Conservation (phyloP, 2,888 invertebrate genomes). For the Eugnorisma glareosa region DNA sequence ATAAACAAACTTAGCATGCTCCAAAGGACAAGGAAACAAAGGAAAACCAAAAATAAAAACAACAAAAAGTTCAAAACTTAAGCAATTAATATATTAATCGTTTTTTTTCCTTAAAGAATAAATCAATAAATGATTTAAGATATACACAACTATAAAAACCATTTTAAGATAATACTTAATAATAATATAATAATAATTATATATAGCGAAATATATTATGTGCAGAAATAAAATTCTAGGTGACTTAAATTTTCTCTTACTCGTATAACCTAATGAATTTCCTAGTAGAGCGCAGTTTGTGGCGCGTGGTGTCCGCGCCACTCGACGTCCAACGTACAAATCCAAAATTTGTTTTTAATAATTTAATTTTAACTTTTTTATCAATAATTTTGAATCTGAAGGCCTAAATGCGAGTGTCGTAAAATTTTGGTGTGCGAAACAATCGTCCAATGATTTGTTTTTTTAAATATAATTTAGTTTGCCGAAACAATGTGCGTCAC, state of each 20-base stretch:
- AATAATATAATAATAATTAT: constrained; percentile 90
- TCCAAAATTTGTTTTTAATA: constrained; percentile 84
- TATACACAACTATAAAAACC: constrained; percentile 91
- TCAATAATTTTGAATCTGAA: constrained; percentile 92
- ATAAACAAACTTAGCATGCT: constrained; percentile 77
- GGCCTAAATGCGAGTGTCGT: constrained; percentile 93
- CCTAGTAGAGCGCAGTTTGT: constrained; percentile 85
- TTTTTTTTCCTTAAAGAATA: constrained; percentile 89
- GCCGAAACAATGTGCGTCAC: constrained; percentile 84
- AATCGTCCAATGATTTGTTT: constrained; percentile 83
- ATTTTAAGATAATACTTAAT: constrained; percentile 91
- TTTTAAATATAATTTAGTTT: constrained; percentile 76
- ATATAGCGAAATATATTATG: constrained; percentile 91
- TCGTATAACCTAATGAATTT: constrained; percentile 90
- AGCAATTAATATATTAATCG: constrained; percentile 91
- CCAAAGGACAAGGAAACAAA: constrained; percentile 81
- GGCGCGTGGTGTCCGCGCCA: constrained; percentile 73
- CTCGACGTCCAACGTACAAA: constrained; percentile 88
- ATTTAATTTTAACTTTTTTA: constrained; percentile 89
- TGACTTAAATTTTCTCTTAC: constrained; percentile 91
- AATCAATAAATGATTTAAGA: constrained; percentile 90
- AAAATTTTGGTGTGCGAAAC: constrained; percentile 91
- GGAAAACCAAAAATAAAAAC: constrained; percentile 85
- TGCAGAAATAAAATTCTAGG: constrained; percentile 91
- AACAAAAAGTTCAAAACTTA: constrained; percentile 89